A percentile compares a stretch with the other conserved stretches of the same genome.
Evolutionary conservation across 2,888 invertebrate genomes (phyloP).

Genomic region (Uropetala carovei): DNA sequence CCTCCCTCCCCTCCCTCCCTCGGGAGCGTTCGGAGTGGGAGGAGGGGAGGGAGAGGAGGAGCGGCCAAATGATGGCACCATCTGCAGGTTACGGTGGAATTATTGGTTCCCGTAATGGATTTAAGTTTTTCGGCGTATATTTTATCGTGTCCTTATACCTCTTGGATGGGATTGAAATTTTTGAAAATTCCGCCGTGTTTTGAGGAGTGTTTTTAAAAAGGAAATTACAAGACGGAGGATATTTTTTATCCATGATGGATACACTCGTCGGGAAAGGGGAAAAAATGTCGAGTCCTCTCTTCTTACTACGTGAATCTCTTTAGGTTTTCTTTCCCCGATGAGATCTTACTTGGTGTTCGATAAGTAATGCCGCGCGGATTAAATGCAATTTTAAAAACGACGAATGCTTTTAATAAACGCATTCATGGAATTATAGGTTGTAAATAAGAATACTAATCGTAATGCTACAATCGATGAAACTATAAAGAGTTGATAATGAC

Average conservation of each 20-base stretch:
- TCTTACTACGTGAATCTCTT: background rate
- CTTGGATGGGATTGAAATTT: slow-evolving; percentile 39
- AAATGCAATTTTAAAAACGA: background rate
- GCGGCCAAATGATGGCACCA: slow-evolving; percentile 50
- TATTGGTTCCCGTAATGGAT: slow-evolving; percentile 61
- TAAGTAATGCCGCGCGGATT: background rate
- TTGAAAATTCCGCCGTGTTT: slow-evolving; percentile 14
- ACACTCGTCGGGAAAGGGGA: background rate
- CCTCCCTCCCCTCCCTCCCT: background rate
- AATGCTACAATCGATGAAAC: too few species aligned
- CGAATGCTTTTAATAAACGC: background rate
- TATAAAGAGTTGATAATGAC: too few species aligned
- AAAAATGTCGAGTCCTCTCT: background rate
- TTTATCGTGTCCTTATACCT: background rate
- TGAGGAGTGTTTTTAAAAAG: slow-evolving; percentile 21
- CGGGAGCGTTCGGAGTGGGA: background rate
- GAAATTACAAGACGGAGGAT: background rate
- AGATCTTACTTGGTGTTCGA: background rate
- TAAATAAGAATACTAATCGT: too few species aligned
- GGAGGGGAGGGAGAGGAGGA: background rate
- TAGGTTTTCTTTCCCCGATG: background rate
- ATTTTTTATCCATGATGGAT: slow-evolving; percentile 38
- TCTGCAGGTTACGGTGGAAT: slow-evolving; percentile 45
- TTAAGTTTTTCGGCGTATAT: slow-evolving; percentile 37
- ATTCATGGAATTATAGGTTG: too few species aligned